Base-by-base conservation (phyloP, 1,140 invertebrate species). In the Zaprionus capensis region DNA sequence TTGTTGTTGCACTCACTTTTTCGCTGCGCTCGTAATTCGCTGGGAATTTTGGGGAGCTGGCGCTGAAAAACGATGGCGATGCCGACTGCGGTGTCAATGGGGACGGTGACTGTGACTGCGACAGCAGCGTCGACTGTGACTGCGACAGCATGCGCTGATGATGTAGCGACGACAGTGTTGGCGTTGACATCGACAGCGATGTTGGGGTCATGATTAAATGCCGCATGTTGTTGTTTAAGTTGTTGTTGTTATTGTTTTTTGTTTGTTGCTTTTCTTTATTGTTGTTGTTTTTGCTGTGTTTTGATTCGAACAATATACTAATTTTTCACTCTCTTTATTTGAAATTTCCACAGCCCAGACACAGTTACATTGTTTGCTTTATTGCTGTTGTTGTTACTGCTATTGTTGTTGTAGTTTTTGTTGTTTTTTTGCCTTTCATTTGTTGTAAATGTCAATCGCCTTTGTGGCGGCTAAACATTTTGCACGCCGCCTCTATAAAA, bases 1-100 rank as follows among this genome's bases (percentile, higher is more conserved):
- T 31, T 31, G 61, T 66, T 71, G 67, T 71, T 71, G 62, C 69
- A 92, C 91, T 92, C 88, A 92, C 91, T 92, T 92, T 92, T 81
- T 92, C 91, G 82, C 84, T 92, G 80, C 91, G 86, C 73, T 88
- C 80, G 80, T 92, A 92, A 80, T 92, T 92, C 34, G 91, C 79
- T 80, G 91, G 91, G 71, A 92, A 92, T 73, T 92, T 91, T 57
- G 91, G 87, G 53, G 88, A 87, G 58, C 49, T 65, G 44, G 53
- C 56, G 72, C 83, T 74, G 46, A 85, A 91, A 75, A 73, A 80
- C 58, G 77, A 83, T 26, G 77, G 77, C 64, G 80, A 83, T 56
- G 73, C 73, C 38, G 78, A 78, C 38, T 75, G 67, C 36, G 88
- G 76, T 67, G 85, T 74, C 65, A 80, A 71, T 64, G 85, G 76